Conservation (phyloP, 2,888 invertebrate genomes). For the Trissolcus japonicus region DNA sequence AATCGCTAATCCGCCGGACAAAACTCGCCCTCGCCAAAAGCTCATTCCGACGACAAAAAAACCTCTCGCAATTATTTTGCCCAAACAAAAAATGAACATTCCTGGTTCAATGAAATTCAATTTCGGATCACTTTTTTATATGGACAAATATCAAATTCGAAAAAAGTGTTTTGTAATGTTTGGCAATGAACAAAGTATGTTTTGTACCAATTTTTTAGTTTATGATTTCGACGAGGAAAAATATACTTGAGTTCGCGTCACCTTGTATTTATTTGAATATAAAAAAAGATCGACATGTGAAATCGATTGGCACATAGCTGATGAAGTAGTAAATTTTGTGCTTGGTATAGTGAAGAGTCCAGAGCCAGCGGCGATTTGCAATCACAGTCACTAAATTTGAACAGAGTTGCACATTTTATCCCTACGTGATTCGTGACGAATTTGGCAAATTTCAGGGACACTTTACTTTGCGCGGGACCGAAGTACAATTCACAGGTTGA, state of each 20-base stretch:
- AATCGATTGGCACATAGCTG: slow-evolving; percentile 14
- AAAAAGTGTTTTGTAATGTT: too few relatives aligned
- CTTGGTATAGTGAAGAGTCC: slow-evolving; percentile 41
- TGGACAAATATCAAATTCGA: too few relatives aligned
- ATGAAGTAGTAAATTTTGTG: slow-evolving; percentile 39
- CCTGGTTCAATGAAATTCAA: too few relatives aligned
- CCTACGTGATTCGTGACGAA: slow-evolving; percentile 51
- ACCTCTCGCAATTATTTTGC: slow-evolving; percentile 4
- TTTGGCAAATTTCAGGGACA: slow-evolving; percentile 47
- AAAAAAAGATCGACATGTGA: too few relatives aligned
- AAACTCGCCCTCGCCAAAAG: slow-evolving; percentile 2
- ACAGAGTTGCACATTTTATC: slow-evolving; percentile 40
- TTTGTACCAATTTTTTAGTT: too few relatives aligned
- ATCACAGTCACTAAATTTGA: slow-evolving; percentile 38
- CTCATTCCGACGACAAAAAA: slow-evolving; percentile 1
- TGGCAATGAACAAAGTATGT: too few relatives aligned
- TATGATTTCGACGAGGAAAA: too few relatives aligned
- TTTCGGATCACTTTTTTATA: too few relatives aligned
- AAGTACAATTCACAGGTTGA: slow-evolving; percentile 42
- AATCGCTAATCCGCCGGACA: slow-evolving; percentile 7
- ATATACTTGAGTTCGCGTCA: too few relatives aligned
- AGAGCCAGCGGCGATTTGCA: slow-evolving; percentile 48
- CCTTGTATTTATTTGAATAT: too few relatives aligned
- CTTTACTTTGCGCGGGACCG: slow-evolving; percentile 30
- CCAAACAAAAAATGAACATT: too few relatives aligned